Evolutionary conservation across 2,888 invertebrate genomes (phyloP).

Genomic region (Orchesella flavescens): DNA sequence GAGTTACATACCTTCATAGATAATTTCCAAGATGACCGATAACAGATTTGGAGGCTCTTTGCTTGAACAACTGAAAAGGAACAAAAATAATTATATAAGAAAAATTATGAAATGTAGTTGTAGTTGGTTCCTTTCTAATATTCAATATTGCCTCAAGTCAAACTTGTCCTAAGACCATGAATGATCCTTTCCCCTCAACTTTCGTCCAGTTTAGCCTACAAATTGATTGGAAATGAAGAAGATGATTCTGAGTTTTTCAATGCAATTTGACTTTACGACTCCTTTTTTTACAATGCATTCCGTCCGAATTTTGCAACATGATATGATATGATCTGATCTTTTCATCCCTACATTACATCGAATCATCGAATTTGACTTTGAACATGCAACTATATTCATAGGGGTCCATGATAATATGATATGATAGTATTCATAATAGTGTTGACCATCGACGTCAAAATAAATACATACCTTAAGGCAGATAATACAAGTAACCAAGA

Average conservation of each 20-base stretch:
- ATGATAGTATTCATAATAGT: too few relatives aligned
- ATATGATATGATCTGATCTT: too few relatives aligned
- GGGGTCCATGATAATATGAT: conserved; percentile 3
- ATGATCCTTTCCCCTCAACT: too few relatives aligned
- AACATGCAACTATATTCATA: not conserved
- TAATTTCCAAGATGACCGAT: conserved; percentile 71
- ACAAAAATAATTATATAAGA: conserved; percentile 14
- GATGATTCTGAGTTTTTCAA: not conserved
- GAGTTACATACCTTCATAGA: conserved; percentile 69
- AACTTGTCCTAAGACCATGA: too few relatives aligned
- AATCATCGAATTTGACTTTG: too few relatives aligned
- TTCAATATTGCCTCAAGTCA: too few relatives aligned
- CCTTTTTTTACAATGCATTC: too few relatives aligned
- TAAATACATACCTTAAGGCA: not conserved
- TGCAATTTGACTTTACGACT: too few relatives aligned
- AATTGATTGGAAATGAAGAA: conserved; percentile 15
- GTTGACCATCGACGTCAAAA: too few relatives aligned
- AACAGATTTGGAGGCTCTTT: conserved; percentile 67
- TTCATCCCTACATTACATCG: too few relatives aligned
- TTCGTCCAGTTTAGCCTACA: conserved; percentile 4
- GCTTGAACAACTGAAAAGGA: conserved; percentile 70
- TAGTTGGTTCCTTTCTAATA: too few relatives aligned
- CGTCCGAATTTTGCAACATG: too few relatives aligned
- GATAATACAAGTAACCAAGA: not conserved
- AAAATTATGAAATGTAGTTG: not conserved